Base-by-base conservation (phyloP, 2,888 invertebrate genomes). In the Frankliniella fusca region DNA sequence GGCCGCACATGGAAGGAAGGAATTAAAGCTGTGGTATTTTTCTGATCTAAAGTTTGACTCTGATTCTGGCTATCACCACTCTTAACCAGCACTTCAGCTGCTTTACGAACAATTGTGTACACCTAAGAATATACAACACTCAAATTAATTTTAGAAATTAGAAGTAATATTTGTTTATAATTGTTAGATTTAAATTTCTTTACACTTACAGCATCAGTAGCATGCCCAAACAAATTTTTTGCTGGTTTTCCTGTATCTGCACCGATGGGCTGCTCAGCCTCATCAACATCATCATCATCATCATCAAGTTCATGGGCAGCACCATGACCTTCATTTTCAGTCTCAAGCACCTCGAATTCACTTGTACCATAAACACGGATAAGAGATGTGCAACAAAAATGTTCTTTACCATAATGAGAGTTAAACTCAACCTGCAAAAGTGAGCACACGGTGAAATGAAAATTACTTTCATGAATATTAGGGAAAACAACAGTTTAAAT, bases 361-460 rank as follows among this genome's bases (percentile, higher is more conserved):
- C 96, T 97, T 3, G 96, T 96, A 27, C 98, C 98, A 82, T 95
- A 97, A 1, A 97, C 95, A 84, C 95, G 93, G 88, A 99, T 95
- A 81, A 98, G 90, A n/a, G 97, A 98, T 84, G 99, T 91, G 0
- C 99, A 99, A 87, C 99, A 99, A 88, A 95, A 99, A 88, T 99
- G 99, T 88, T 99, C 99, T 12, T 94, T 93, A 28, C 99, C 98
- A 88, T 98, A 96, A 88, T 99, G 97, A 70, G 97, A 95, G 84
- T 95, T 92, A 86, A 99, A 91, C 86, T 99, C 99, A 80, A 87
- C 85, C 83, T 86, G 49, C 86, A 84, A 82, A 85, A 86, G 82
- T 86, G 86, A 15, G 85, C 85, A 83, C 86, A 86, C 65, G 85
- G 84, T 70, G 84, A 49, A 80, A 7, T 23, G 48, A 18, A 81